Evolutionary conservation across 2,797 vertebrate genomes (phyloP), one percentile per base, ranked within the genome.

Genomic region (Tenualosa thibaudeaui): DNA sequence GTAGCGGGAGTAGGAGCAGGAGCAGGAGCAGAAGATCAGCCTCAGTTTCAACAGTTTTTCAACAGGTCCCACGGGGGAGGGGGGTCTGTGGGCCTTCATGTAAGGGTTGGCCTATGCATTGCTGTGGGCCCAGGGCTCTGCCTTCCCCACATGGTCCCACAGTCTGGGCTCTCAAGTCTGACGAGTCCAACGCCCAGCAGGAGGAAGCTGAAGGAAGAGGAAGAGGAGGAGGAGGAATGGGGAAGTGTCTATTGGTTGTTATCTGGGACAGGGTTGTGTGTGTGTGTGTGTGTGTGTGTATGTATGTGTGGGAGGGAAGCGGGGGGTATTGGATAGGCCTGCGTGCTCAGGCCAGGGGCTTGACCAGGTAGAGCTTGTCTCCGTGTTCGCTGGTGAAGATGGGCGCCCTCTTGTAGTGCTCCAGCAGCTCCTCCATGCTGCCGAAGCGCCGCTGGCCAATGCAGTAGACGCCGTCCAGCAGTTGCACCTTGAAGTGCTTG

Each of bases 401-500:
- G 90, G 98, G 98, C 60, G 98, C 98, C 91, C 99, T 99, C 96
- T 99, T 99, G 96, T 99, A 99, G 96, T 99, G 98, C 93, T 99
- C 98, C 94, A 99, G 97, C 86, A 99, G 94, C 90, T 99, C 97
- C 43, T 99, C 97, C 95, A 99, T 98, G 93, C 96, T 97, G 93
- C 89, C 93, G 94, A 99, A 99, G 87, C 96, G 95, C 90, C 98
- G 97, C 92, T 99, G 98, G 89, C 98, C 98, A 86, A 99, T 99
- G 92, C 97, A 98, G 96, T 96, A 99, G 84, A 96, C 95, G 86
- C 94, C 97, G 15, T 98, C 97, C 86, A 94, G 91, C 84, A 95
- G 94, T 94, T 99, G 98, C 96, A 99, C 98, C 92, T 99, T 99
- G 95, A 99, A 99, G 95, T 99, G 98, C 94, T 99, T 99, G 91